phyloP scores from a whole-genome alignment of 2,888 invertebrate species.

The Sphecodes monilicornis region DNA sequence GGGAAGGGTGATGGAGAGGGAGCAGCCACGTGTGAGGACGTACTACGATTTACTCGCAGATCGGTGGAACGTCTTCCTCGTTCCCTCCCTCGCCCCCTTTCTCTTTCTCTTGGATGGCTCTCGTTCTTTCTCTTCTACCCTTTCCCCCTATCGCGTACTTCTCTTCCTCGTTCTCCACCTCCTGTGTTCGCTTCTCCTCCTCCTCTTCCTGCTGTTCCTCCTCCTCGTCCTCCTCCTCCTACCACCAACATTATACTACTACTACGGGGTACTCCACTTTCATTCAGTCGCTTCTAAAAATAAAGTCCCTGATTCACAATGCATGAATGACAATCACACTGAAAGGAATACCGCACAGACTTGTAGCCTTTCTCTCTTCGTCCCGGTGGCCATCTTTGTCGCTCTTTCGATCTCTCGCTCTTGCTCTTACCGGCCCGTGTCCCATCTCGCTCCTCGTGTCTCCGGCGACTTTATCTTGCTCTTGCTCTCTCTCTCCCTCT shows the following conservation, averaged over 20 bases:
- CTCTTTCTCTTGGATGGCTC: constrained; percentile 40
- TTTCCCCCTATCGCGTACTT: constrained; percentile 65
- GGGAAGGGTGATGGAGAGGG: constrained; percentile 52
- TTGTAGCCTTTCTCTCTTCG: constrained; percentile 60
- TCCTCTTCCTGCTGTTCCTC: constrained; percentile 33
- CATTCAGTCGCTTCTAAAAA: constrained; percentile 82
- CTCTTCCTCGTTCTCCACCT: constrained; percentile 59
- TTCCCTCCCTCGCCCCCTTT: constrained; percentile 60
- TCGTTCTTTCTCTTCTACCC: constrained; percentile 49
- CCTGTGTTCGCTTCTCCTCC: constrained; percentile 42
- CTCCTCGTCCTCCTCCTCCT: constrained; percentile 41
- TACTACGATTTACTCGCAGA: constrained; percentile 77
- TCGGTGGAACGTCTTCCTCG: constrained; percentile 74
- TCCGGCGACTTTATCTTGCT: constrained; percentile 22
- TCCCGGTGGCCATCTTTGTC: constrained; percentile 26
- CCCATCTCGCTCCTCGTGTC: constrained; percentile 21
- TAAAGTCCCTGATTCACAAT: constrained; percentile 82
- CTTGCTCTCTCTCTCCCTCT: constrained; percentile 27
- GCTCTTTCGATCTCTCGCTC: constrained; percentile 10
- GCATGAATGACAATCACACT: constrained; percentile 82
- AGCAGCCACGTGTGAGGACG: constrained; percentile 70
- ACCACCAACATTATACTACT: constrained; percentile 69
- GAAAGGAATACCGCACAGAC: constrained; percentile 70
- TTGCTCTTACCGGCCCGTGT: not conserved
- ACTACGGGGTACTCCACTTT: constrained; percentile 81